Evolutionary conservation across 1,140 invertebrate genomes (phyloP).

Genomic region (Acromyrmex charruanus): DNA sequence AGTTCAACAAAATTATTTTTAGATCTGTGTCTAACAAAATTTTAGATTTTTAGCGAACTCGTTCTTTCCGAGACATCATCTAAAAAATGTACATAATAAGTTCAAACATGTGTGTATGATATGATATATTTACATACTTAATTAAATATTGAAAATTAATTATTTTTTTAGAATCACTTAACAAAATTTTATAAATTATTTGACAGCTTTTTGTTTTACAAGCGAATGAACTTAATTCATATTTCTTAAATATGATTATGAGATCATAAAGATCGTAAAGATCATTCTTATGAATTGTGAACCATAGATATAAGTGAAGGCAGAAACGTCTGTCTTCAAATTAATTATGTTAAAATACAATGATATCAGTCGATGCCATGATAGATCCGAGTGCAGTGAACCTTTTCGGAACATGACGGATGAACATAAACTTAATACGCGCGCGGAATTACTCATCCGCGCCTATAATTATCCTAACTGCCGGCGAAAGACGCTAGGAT

Average conservation of each 20-base stretch:
- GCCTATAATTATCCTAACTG: slow-evolving; percentile 71
- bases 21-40: no score
- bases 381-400: slow-evolving; percentile 68
- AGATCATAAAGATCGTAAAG: not conserved
- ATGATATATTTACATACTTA: no score
- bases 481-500: slow-evolving; percentile 20
- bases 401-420: slow-evolving; percentile 74
- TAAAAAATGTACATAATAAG: not conserved
- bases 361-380: slow-evolving; percentile 49
- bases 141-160: not conserved
- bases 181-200: slow-evolving; percentile 2
- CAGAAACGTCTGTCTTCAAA: not conserved
- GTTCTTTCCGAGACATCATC: not conserved
- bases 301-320: not conserved
- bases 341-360: slow-evolving; percentile 16
- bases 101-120: not conserved
- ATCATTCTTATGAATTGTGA: not conserved
- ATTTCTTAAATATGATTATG: not conserved
- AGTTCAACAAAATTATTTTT: no score
- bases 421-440: slow-evolving; percentile 70
- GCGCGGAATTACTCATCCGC: slow-evolving; percentile 67
- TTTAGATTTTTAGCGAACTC: no score
- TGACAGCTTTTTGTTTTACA: not conserved
- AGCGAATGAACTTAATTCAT: not conserved
- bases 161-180: not conserved